Evolutionary conservation across 2,888 invertebrate genomes (phyloP).

Genomic region (Sarcophaga rosellei): DNA sequence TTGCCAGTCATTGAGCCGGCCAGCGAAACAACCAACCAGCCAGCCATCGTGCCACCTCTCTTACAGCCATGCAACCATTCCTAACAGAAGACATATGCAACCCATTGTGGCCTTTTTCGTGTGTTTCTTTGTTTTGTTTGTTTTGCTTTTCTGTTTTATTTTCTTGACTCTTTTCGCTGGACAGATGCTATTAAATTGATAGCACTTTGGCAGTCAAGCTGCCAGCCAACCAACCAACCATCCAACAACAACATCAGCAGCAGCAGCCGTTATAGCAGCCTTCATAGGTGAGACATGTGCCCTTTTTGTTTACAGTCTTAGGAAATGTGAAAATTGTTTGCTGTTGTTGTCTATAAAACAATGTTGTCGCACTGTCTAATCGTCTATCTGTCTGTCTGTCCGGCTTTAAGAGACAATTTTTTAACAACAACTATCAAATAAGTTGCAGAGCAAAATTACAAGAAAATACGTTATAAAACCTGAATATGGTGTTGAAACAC

Average conservation of each 20-base stretch:
- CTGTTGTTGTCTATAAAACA: constrained; percentile 28
- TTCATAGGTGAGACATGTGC: constrained; percentile 53
- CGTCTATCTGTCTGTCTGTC: constrained; percentile 49
- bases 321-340: constrained; percentile 54
- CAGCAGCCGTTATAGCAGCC: constrained; percentile 28
- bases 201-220: constrained; percentile 70
- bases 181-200: constrained; percentile 80
- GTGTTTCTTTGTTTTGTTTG: constrained; percentile 46
- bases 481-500: not conserved
- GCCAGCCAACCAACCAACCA: constrained; percentile 27
- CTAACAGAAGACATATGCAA: constrained; percentile 28
- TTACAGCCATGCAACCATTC: constrained; percentile 22
- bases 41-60: not conserved
- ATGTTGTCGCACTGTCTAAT: constrained; percentile 34
- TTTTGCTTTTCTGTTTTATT: too few relatives aligned
- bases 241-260: constrained; percentile 20
- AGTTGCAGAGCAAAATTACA: constrained; percentile 23
- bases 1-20: constrained; percentile 37
- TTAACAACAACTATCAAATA: constrained; percentile 27
- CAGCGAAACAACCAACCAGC: constrained; percentile 32
- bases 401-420: constrained; percentile 57
- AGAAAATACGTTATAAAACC: constrained; percentile 59
- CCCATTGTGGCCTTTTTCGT: constrained; percentile 53
- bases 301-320: constrained; percentile 65
- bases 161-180: too few relatives aligned